Evolutionary conservation across 1,140 invertebrate genomes (phyloP).

Genomic region (Lordiphosa mommai): DNA sequence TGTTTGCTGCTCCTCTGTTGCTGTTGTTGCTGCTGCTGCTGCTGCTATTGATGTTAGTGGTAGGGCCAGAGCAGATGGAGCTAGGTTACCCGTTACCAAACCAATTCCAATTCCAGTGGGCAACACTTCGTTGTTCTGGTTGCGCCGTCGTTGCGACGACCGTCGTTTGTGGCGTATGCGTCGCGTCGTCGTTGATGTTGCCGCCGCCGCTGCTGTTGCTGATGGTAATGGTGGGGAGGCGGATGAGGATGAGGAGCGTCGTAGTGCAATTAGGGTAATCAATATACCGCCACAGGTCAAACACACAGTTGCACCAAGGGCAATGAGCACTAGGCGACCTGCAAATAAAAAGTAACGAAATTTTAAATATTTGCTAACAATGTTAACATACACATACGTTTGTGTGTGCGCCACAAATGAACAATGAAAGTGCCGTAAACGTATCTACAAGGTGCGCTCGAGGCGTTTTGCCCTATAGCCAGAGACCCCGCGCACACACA

Average conservation of each 20-base stretch:
- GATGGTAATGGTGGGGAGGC: slow-evolving; percentile 11
- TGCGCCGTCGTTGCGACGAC: slow-evolving; percentile 56
- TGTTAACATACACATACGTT: not conserved
- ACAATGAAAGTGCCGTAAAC: not conserved
- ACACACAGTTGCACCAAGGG: slow-evolving; percentile 67
- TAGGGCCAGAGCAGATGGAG: slow-evolving; percentile 71
- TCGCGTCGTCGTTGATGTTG: slow-evolving; percentile 41
- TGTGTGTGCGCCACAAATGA: slow-evolving; percentile 3
- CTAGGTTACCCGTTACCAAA: slow-evolving; percentile 29
- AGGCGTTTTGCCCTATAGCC: slow-evolving; percentile 17
- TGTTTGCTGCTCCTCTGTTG: slow-evolving; percentile 21
- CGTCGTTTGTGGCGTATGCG: slow-evolving; percentile 55
- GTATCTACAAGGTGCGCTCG: slow-evolving; percentile 37
- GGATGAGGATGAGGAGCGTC: slow-evolving; percentile 37
- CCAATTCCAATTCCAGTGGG: slow-evolving; percentile 38
- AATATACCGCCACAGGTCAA: slow-evolving; percentile 68
- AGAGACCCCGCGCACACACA: slow-evolving; percentile 17
- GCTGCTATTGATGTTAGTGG: slow-evolving; percentile 55
- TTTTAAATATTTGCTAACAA: slow-evolving; percentile 9
- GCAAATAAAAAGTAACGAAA: slow-evolving; percentile 8
- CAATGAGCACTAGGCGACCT: slow-evolving; percentile 69
- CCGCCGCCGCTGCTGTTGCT: slow-evolving; percentile 19
- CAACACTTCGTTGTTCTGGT: slow-evolving; percentile 39
- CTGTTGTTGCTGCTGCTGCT: slow-evolving; percentile 17
- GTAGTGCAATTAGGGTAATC: slow-evolving; percentile 57